Base-by-base conservation (phyloP, 2,797 vertebrate genomes). In the Iguana delicatissima region DNA sequence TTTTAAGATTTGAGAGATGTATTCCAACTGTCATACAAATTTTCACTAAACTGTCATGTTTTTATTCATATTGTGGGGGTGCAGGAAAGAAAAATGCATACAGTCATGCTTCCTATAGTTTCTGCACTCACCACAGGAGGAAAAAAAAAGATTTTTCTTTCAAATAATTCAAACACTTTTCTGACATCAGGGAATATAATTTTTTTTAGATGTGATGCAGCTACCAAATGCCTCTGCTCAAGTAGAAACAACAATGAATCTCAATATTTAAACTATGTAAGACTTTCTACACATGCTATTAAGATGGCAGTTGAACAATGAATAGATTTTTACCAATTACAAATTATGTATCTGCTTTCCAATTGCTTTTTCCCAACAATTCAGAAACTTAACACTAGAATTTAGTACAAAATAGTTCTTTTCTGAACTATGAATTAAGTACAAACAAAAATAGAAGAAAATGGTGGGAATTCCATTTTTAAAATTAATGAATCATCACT, bases 221-320 rank as follows among this genome's bases (percentile, higher is more conserved):
- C 81, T 3, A 32, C 84, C 80, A 89, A 94, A 94, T 92, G 90
- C 84, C 32, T n/a, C 67, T 57, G 94, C 88, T 86, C 26, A 93
- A 96, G 89, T 85, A 93, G 62, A 94, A 90, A 91, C 64, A 24
- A 9, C 24, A 18, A 55, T 89, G 86, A 92, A 93, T 89, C 88
- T 94, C 89, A 87, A 59, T 46, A 85, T 24, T 46, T 88, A 92
- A 95, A 94, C 92, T 92, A 9, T 50, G 84, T 73, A 9, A 13
- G 1, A 89, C 22, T 35, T 79, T 24, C 55, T 79, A 52, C 18
- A 59, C 22, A 35, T 38, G 29, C 69, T 18, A 20, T 3, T 59
- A n/a, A 18, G 29, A 24, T 76, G 72, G 4, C 16, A 55, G 29
- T 83, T 83, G 46, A 84, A 35, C 52, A 84, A 77, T 13, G 57